Percentiles rank a stretch among this genome's conserved stretches.
phyloP scores from a whole-genome alignment of 2,888 invertebrate species.

The Andrena flavipes region DNA sequence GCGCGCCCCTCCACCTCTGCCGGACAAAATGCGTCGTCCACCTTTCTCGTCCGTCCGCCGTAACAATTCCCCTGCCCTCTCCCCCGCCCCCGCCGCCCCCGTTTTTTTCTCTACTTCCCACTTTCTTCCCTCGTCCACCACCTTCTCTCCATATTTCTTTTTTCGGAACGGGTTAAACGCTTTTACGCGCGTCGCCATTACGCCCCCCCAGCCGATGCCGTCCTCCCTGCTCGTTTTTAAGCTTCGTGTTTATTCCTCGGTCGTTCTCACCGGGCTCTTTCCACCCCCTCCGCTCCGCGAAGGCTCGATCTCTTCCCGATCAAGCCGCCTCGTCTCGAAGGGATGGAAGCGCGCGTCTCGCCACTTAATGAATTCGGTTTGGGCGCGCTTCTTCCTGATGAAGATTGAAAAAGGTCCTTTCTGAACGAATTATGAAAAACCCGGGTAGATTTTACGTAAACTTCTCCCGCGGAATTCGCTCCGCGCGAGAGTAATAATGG shows the following conservation, averaged over 20 bases:
- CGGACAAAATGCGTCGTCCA: conserved; percentile 65
- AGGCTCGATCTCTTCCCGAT: not conserved
- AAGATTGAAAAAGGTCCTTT: too few species aligned
- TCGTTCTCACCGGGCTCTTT: conserved; percentile 20
- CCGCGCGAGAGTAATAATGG: not conserved
- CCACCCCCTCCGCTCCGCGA: conserved; percentile 2
- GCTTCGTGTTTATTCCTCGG: conserved; percentile 61
- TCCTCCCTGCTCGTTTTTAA: conserved; percentile 47
- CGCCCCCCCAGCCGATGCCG: conserved; percentile 47
- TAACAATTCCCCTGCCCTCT: conserved; percentile 55
- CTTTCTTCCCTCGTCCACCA: conserved; percentile 25
- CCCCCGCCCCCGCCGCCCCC: conserved; percentile 32
- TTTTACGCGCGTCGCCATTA: conserved; percentile 72
- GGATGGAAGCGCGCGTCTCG: too few species aligned
- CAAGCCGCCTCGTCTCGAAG: not conserved
- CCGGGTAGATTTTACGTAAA: too few species aligned
- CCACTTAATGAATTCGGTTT: not conserved
- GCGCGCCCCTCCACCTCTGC: conserved; percentile 23
- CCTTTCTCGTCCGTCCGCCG: conserved; percentile 60
- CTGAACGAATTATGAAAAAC: too few species aligned
- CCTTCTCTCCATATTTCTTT: conserved; percentile 12
- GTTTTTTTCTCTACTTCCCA: conserved; percentile 32
- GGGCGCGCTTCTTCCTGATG: not conserved
- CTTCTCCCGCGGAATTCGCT: too few species aligned
- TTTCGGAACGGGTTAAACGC: conserved; percentile 60